Base-by-base conservation (phyloP, 2,888 invertebrate genomes). In the Protonemura montana region DNA sequence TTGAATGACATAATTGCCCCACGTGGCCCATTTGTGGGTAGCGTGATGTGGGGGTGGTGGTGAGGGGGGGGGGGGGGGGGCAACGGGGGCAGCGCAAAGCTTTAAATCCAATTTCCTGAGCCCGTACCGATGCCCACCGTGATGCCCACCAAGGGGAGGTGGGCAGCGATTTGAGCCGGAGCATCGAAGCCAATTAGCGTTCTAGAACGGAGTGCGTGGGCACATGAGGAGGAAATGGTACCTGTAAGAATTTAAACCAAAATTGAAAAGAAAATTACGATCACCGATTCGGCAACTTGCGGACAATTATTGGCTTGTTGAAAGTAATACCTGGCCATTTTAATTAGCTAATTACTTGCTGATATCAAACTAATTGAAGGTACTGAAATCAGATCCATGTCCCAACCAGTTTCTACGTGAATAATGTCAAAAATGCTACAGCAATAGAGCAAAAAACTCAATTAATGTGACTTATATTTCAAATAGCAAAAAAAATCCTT, bases 91-190 rank as follows among this genome's bases (percentile, higher is more conserved):
- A 59, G 13, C 59, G 59, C 13, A 26, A 16, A 78, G 78, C 78
- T 78, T 21, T 3, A 78, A 78, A 78, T 78, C 78, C 78, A 78
- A 78, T 78, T 78, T 78, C 78, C 26, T 78, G 27, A n/a, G 10
- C 78, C 1, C 59, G 59, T 21, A 10, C 16, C 59, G 59, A 21
- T 2, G 10, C 78, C 21, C 59, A 21, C 59, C 59, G 59, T 21
- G 78, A 78, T 13, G 28, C 28, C 21, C 10, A 13, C 78, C 27
- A 25, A 5, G 78, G 78, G 26, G 26, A 27, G 78, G 26, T 26
- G 78, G 78, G 78, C 26, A 78, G 10, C 28, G n/a, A 26, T 28
- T 26, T 28, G 78, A 78, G 28, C 26, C 1, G 10, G 10, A 6
- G 26, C 78, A 21, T 78, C 78, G 28, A 25, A 25, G 21, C 78